Conservation (phyloP, 2,113 vertebrate genomes). For the Ciconia maguari region DNA sequence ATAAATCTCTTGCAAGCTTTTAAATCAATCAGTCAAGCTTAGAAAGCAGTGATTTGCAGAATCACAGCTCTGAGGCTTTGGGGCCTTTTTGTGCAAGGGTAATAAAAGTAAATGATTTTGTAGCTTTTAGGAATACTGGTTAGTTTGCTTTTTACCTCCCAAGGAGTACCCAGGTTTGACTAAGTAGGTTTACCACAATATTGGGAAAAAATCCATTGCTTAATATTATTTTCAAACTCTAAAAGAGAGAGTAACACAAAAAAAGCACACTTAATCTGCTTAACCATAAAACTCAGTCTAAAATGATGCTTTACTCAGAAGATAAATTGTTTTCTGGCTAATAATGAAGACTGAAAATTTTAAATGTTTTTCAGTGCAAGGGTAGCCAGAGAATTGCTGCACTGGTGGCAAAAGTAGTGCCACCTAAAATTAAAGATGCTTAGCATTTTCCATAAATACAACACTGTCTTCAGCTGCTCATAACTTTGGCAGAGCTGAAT, state of each 20-base stretch:
- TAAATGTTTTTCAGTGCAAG: not conserved
- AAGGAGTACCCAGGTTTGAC: conserved; percentile 49
- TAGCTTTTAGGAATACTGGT: conserved; percentile 65
- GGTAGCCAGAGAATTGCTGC: not conserved
- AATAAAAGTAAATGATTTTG: conserved; percentile 74
- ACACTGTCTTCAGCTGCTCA: not conserved
- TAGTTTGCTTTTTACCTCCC: conserved; percentile 61
- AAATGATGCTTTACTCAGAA: conserved; percentile 34
- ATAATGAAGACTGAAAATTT: not conserved
- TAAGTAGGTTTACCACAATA: conserved; percentile 40
- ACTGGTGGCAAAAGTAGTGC: not conserved
- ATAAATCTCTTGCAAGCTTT: conserved; percentile 80
- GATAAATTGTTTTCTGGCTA: not conserved
- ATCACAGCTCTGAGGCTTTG: conserved; percentile 72
- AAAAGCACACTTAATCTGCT: conserved; percentile 17
- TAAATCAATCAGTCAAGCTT: conserved; percentile 79
- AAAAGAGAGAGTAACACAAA: conserved; percentile 14
- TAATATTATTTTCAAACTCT: conserved; percentile 42
- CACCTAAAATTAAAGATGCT: not conserved
- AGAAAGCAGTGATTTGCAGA: conserved; percentile 76
- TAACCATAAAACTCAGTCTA: conserved; percentile 36
- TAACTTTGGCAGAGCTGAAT: not conserved
- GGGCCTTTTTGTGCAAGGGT: conserved; percentile 62
- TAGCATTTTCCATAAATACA: not conserved
- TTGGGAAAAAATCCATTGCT: not conserved